Evolutionary conservation across 2,797 vertebrate genomes (phyloP).

Genomic region (Perodicticus potto): DNA sequence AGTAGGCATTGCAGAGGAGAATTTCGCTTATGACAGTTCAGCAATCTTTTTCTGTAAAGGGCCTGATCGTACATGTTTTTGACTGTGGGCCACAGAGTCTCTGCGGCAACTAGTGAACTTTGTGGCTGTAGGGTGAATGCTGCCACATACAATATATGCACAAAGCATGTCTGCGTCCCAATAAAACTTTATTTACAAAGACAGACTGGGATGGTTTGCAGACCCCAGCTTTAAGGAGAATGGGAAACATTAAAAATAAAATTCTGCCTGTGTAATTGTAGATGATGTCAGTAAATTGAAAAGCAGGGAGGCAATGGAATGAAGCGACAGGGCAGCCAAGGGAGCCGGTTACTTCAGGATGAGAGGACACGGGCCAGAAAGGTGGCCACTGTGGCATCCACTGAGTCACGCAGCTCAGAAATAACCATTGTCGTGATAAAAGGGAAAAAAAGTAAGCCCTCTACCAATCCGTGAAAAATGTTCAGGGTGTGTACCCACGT

Average conservation of each 20-base stretch:
- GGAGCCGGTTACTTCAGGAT: too few relatives aligned
- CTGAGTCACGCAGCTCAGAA: background rate
- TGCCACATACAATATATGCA: background rate
- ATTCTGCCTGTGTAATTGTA: background rate
- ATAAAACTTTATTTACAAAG: background rate
- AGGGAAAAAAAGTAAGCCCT: background rate
- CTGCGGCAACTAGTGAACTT: background rate
- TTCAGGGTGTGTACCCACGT: background rate
- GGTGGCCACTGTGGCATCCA: rapidly evolving
- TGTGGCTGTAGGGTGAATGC: background rate
- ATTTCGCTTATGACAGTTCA: background rate
- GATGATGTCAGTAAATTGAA: background rate
- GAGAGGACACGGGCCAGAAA: background rate
- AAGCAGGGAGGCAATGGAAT: background rate
- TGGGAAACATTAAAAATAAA: background rate
- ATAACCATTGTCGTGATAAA: background rate
- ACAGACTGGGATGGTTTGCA: background rate
- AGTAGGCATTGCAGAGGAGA: background rate
- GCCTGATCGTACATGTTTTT: background rate
- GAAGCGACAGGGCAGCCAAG: background rate
- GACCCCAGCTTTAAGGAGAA: background rate
- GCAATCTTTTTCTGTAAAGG: background rate
- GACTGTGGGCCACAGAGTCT: too few relatives aligned
- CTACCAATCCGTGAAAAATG: background rate
- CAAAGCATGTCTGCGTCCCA: background rate